Evolutionary conservation across 2,888 invertebrate species (phyloP), one percentile per base, ranked within the genome.

Genomic region (Eupithecia subfuscata): DNA sequence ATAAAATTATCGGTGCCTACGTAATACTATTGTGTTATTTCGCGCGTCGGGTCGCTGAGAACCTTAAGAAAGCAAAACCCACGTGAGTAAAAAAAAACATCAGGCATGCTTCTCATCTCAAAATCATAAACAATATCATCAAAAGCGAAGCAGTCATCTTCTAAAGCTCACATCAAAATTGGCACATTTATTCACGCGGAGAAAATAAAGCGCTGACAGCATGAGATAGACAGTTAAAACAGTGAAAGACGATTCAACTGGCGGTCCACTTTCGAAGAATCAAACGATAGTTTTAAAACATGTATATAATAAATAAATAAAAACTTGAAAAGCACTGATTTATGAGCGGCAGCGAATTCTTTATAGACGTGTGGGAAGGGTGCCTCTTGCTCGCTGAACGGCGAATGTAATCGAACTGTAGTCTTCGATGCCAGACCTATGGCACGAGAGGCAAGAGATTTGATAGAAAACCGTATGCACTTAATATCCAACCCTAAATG

Each of bases 71-170:
- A 37, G 64, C 71, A 76, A 14, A 65, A 76, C 69, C 74, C 69
- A 77, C n/a, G 77, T 77, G 70, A 77, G 77, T 77, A 71, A n/a
- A 37, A n/a, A 52, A 40, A 70, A 11, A 37, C 14, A 67, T 45
- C 12, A 22, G 43, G 52, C 37, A 30, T 60, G 18, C 67, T 48
- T 67, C 43, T 70, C 52, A 75, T 37, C 3, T 68, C 56, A 43
- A 43, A 69, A 30, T 64, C 60, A 60, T 22, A 60, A 60, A 25
- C 22, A 60, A 25, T 60, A 60, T 60, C 22, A 60, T 14, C 25
- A 60, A 6, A 60, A 25, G 25, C 60, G 64, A 22, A 56, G n/a
- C 52, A n/a, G 22, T 34, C 34, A 34, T 6, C 0, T 64, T 34
- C 7, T 64, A 18, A 18, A 25, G 12, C 12, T 22, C 64, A 64